Evolutionary conservation across 2,888 invertebrate species (phyloP).

Genomic region (Aphodius sticticus): DNA sequence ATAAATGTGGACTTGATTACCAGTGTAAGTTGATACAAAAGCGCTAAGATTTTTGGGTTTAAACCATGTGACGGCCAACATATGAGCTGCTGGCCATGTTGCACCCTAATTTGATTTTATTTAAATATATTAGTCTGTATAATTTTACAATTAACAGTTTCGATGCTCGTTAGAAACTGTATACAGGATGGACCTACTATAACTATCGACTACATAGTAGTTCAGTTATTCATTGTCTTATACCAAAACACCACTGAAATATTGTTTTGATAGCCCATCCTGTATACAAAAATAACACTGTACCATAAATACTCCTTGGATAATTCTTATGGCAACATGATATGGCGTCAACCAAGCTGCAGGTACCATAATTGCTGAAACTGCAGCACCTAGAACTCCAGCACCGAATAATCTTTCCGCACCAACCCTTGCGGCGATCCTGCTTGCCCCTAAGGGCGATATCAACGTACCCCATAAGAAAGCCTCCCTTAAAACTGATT

Average conservation of each 20-base stretch:
- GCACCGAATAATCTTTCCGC: conserved; percentile 65
- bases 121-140: neutral
- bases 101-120: conserved; percentile 58
- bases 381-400: conserved; percentile 65
- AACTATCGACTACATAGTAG: neutral
- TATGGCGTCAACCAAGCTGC: conserved; percentile 67
- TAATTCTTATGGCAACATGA: conserved; percentile 64
- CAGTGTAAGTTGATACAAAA: conserved; percentile 66
- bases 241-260: neutral
- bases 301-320: conserved; percentile 67
- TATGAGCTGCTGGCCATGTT: conserved; percentile 68
- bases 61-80: conserved; percentile 68
- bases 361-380: conserved; percentile 64
- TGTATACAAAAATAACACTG: too few species aligned
- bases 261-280: neutral
- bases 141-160: too few species aligned
- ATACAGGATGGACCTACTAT: neutral
- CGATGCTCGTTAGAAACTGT: neutral
- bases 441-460: conserved; percentile 65
- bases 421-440: conserved; percentile 65
- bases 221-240: neutral
- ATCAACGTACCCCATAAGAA: conserved; percentile 67
- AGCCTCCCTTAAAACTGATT: conserved; percentile 65
- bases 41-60: conserved; percentile 65
- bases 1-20: conserved; percentile 49